Evolutionary conservation across 2,797 vertebrate genomes (phyloP).

Genomic region (Neosilurus hyrtlii): DNA sequence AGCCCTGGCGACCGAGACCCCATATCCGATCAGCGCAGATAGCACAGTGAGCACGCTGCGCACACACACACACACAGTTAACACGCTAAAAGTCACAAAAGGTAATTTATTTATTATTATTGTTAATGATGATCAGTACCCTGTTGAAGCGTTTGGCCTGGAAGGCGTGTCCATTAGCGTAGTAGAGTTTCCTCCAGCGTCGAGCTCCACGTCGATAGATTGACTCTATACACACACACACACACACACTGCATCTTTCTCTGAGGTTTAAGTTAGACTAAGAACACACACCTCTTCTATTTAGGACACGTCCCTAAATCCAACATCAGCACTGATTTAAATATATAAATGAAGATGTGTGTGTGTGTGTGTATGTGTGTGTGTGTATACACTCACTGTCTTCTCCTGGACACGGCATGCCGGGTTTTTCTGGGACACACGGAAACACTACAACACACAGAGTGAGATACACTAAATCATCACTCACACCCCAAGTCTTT

Average conservation of each 20-base stretch:
- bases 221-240: constrained; percentile 77
- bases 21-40: constrained; percentile 97
- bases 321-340: not conserved
- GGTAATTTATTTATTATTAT: not conserved
- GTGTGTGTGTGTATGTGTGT: constrained; percentile 7
- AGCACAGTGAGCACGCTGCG: constrained; percentile 93
- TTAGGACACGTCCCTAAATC: not conserved
- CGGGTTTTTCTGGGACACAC: constrained; percentile 92
- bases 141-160: constrained; percentile 98
- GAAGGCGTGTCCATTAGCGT: constrained; percentile 94
- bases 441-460: constrained; percentile 85
- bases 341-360: constrained; percentile 1
- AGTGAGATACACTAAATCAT: too few species aligned
- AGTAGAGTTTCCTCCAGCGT: constrained; percentile 98
- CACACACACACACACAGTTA: constrained; percentile 5
- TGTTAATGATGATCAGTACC: constrained; percentile 65
- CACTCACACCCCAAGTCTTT: too few species aligned
- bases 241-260: not conserved
- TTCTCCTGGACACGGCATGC: constrained; percentile 97
- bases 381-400: constrained; percentile 83
- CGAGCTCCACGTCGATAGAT: constrained; percentile 96
- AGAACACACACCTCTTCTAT: not conserved
- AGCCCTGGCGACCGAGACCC: constrained; percentile 96
- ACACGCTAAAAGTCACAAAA: not conserved
- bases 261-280: not conserved